Percentiles rank a stretch among this genome's conserved stretches.
Evolutionary conservation across 1,140 invertebrate genomes (phyloP).

Genomic region (Drosophila busckii): DNA sequence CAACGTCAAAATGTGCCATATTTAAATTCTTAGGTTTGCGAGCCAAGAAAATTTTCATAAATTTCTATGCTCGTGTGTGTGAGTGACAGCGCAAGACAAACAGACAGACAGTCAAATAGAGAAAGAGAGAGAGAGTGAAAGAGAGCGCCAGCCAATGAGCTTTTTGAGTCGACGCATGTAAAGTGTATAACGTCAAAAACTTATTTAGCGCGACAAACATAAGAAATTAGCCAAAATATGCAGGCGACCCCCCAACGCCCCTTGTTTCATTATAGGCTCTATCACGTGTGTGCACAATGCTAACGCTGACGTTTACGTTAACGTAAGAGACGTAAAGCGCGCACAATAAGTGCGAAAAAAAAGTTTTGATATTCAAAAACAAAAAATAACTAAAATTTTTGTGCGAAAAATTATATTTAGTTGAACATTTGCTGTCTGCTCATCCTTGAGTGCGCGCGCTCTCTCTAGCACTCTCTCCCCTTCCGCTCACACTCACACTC

Average conservation of each 20-base stretch:
- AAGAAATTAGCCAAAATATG: conserved; percentile 55
- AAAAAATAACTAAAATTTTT: no score
- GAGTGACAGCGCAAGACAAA: conserved; percentile 7
- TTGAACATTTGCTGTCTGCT: conserved; percentile 7
- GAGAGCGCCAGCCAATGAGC: conserved; percentile 23
- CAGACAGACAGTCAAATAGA: no score
- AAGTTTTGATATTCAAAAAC: no score
- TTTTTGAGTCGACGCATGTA: conserved; percentile 51
- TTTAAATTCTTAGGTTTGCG: conserved; percentile 53
- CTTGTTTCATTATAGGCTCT: conserved; percentile 1
- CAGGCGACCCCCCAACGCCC: background rate
- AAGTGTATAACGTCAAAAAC: conserved; percentile 56
- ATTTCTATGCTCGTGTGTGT: conserved; percentile 23
- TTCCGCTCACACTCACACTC: conserved; percentile 20
- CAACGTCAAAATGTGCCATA: conserved; percentile 62
- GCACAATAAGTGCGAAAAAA: conserved; percentile 17
- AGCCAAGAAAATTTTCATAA: conserved; percentile 51
- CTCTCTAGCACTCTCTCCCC: background rate
- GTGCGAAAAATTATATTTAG: conserved; percentile 21
- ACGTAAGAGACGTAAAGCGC: background rate
- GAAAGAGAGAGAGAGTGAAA: background rate
- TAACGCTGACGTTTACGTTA: conserved; percentile 21
- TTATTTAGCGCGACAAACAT: conserved; percentile 43
- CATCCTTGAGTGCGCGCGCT: conserved; percentile 16
- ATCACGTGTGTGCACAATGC: conserved; percentile 59